phyloP scores from a whole-genome alignment of 2,888 invertebrate species.

The Cheilosia vernalis region DNA sequence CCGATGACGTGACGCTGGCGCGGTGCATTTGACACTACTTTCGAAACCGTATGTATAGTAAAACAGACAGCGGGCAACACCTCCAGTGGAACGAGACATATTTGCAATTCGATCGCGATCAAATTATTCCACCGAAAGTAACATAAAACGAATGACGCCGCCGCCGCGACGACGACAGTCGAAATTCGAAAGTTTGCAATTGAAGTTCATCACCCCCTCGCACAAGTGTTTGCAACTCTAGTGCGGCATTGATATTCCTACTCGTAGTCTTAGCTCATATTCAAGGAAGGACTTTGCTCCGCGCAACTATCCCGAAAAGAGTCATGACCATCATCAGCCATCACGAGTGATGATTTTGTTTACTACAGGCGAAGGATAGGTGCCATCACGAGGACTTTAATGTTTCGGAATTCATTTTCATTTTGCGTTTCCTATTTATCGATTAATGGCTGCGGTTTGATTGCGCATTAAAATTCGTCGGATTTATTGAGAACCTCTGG shows the following conservation, averaged over 20 bases:
- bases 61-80: not conserved
- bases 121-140: conserved; percentile 28
- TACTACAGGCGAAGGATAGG: not conserved
- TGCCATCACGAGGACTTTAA: conserved; percentile 28
- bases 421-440: conserved; percentile 6
- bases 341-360: conserved; percentile 26
- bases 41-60: conserved; percentile 2
- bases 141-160: conserved; percentile 16
- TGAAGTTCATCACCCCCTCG: conserved; percentile 38
- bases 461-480: conserved; percentile 20
- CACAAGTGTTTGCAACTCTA: not conserved
- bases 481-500: not conserved
- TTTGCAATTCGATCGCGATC: conserved; percentile 2
- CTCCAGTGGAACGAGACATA: not conserved
- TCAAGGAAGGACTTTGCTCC: conserved; percentile 32
- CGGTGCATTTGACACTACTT: conserved; percentile 34
- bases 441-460: conserved; percentile 26
- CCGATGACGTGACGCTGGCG: conserved; percentile 45
- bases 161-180: not conserved
- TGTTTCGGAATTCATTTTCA: not conserved
- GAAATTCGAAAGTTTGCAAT: conserved; percentile 46
- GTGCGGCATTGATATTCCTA: not conserved
- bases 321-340: not conserved
- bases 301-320: conserved; percentile 17
- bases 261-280: conserved; percentile 13